A percentile compares a stretch with the other conserved stretches of the same genome.
Evolutionary conservation across 1,140 invertebrate genomes (phyloP).

Genomic region (Ceratosolen fusciceps): DNA sequence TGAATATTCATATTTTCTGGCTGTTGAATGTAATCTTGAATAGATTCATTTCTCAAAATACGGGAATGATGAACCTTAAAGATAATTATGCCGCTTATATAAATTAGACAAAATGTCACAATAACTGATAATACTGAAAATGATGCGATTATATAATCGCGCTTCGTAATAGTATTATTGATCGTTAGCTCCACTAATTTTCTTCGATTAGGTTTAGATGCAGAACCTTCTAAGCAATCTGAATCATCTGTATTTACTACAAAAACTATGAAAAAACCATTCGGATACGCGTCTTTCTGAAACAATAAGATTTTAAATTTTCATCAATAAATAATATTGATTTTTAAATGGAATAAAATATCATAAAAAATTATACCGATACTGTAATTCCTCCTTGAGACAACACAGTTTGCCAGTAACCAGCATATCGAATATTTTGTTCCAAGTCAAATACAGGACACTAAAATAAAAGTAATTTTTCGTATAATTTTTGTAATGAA

Average conservation of each 20-base stretch:
- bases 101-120: conserved; percentile 75
- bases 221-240: conserved; percentile 74
- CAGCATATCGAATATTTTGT: conserved; percentile 75
- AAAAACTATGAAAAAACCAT: conserved; percentile 86
- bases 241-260: conserved; percentile 84
- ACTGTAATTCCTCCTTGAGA: conserved; percentile 76
- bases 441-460: conserved; percentile 79
- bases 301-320: conserved; percentile 44
- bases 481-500: conserved; percentile 3
- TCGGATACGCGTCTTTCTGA: conserved; percentile 69
- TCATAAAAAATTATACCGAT: conserved; percentile 63
- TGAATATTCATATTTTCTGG: conserved; percentile 46
- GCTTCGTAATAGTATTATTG: conserved; percentile 74
- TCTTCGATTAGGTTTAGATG: conserved; percentile 56
- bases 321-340: conserved; percentile 11
- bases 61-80: conserved; percentile 70
- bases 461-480: conserved; percentile 63
- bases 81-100: conserved; percentile 71
- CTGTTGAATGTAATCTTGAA: conserved; percentile 60
- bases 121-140: conserved; percentile 73
- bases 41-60: conserved; percentile 56
- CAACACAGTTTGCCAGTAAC: conserved; percentile 78
- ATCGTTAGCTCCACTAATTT: conserved; percentile 75
- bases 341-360: conserved; percentile 17
- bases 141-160: conserved; percentile 77